Percentiles rank a stretch among this genome's conserved stretches.
Conservation (phyloP, 2,888 invertebrate species). For the Chrysina gloriosa region DNA sequence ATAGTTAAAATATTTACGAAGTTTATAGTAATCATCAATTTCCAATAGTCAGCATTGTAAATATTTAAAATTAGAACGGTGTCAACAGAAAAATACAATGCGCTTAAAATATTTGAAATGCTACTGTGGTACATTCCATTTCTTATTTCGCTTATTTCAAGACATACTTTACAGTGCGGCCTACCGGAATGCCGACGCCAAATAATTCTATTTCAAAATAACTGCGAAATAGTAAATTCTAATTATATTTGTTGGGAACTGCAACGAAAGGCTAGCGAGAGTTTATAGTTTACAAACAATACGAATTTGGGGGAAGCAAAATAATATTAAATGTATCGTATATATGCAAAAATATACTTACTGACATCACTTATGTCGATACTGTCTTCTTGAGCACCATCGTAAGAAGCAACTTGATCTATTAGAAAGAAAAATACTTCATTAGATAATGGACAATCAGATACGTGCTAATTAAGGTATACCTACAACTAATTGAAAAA, state of each 20-base stretch:
- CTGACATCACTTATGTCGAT: conserved; percentile 84
- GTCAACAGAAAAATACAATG: background rate
- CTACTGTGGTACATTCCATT: background rate
- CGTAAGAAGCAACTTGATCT: conserved; percentile 51
- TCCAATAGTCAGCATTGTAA: too few relatives aligned
- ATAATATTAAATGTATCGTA: background rate
- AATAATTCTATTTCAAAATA: conserved; percentile 10
- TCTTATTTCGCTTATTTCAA: conserved; percentile 15
- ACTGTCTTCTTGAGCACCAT: conserved; percentile 67
- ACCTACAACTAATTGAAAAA: conserved; percentile 10
- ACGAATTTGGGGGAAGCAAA: background rate
- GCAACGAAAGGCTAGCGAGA: too few relatives aligned
- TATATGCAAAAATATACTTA: conserved; percentile 68
- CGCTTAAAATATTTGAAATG: background rate
- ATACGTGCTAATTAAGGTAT: background rate
- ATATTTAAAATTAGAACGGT: too few relatives aligned
- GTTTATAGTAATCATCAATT: too few relatives aligned
- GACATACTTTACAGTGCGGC: conserved; percentile 1
- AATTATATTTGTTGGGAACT: background rate
- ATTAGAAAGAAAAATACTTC: conserved; percentile 37
- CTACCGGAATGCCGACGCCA: conserved; percentile 11
- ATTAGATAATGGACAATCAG: background rate
- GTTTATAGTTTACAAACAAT: too few relatives aligned
- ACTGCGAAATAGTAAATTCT: background rate
- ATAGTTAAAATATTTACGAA: too few relatives aligned